Conservation (phyloP, 2,888 invertebrate genomes). For the Diarsia brunnea region DNA sequence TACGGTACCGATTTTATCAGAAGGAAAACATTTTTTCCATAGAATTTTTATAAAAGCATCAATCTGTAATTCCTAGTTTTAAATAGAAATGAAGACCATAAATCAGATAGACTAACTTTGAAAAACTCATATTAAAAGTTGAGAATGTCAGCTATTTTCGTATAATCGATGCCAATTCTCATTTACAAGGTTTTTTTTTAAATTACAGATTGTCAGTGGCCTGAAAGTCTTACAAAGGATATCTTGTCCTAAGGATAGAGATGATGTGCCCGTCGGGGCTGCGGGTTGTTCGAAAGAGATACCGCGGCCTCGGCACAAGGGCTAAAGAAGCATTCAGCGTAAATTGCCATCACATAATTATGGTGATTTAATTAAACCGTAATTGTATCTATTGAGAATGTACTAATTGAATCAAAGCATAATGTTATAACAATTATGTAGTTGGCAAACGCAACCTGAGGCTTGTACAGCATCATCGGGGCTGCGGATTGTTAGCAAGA, state of each 20-base stretch:
- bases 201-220: too few species aligned
- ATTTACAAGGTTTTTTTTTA: too few species aligned
- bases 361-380: constrained; percentile 38
- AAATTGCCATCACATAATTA: constrained; percentile 11
- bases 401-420: constrained; percentile 56
- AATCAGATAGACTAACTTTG: neutral
- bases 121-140: neutral
- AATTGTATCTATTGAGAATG: constrained; percentile 43
- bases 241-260: too few species aligned
- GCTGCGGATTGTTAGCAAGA: too few species aligned
- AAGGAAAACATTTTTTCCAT: neutral
- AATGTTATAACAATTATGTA: constrained; percentile 59
- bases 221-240: too few species aligned
- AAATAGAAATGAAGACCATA: neutral
- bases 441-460: constrained; percentile 53
- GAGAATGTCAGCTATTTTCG: neutral
- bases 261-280: too few species aligned
- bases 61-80: neutral
- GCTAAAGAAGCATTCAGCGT: constrained; percentile 8
- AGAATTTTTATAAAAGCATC: neutral
- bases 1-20: constrained; percentile 5
- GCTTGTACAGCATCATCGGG: too few species aligned
- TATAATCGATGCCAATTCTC: neutral
- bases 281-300: too few species aligned
- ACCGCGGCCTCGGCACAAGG: neutral